phyloP scores from a whole-genome alignment of 2,113 vertebrate species.

The Ammodytes marinus region DNA sequence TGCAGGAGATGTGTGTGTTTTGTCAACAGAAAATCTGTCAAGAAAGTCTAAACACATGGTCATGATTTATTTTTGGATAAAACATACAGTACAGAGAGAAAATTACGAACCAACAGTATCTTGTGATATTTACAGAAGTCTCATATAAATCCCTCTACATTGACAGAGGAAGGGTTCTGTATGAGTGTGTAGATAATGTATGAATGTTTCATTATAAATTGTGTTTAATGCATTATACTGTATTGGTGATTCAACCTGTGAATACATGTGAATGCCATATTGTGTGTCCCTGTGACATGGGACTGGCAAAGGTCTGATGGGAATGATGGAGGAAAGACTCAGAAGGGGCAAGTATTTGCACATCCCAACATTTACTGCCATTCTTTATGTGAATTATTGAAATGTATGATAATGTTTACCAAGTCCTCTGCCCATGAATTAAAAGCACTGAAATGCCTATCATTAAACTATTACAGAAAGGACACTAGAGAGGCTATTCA shows the following conservation, averaged over 20 bases:
- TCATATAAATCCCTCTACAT: slow-evolving; percentile 68
- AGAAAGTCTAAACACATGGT: slow-evolving; percentile 66
- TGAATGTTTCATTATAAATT: slow-evolving; percentile 83
- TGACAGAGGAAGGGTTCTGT: slow-evolving; percentile 62
- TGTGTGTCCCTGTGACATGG: slow-evolving; percentile 82
- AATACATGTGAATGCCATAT: slow-evolving; percentile 79
- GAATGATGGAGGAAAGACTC: slow-evolving; percentile 91
- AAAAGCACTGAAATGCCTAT: slow-evolving; percentile 40
- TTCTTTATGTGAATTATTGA: slow-evolving; percentile 66
- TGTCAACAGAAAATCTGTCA: slow-evolving; percentile 57
- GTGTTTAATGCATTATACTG: slow-evolving; percentile 79
- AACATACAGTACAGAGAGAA: slow-evolving; percentile 63
- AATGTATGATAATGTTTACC: slow-evolving; percentile 69
- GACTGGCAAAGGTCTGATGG: slow-evolving; percentile 91
- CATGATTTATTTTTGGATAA: slow-evolving; percentile 76
- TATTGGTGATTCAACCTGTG: slow-evolving; percentile 81
- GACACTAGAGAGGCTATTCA: slow-evolving; percentile 43
- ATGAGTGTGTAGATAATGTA: slow-evolving; percentile 81
- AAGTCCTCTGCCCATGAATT: slow-evolving; percentile 37
- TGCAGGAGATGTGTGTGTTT: slow-evolving; percentile 70
- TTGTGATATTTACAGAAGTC: slow-evolving; percentile 74
- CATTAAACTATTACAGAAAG: slow-evolving; percentile 19
- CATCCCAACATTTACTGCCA: slow-evolving; percentile 78
- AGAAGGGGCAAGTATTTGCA: slow-evolving; percentile 72
- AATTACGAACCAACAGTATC: slow-evolving; percentile 70